Evolutionary conservation across 2,888 invertebrate genomes (phyloP).

Genomic region (Vanessa cardui): DNA sequence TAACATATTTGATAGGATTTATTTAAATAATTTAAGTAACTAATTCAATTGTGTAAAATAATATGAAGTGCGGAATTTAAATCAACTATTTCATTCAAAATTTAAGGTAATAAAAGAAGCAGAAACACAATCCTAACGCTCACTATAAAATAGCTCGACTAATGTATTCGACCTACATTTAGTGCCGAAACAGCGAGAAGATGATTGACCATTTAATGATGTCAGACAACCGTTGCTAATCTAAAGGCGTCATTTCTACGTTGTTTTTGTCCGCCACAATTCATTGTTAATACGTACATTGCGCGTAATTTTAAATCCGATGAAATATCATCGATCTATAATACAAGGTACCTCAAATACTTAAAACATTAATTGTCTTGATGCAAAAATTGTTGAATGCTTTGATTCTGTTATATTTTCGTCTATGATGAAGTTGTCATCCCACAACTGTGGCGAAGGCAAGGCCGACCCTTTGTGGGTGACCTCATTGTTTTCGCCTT

Average conservation of each 20-base stretch:
- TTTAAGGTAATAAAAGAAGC: constrained; percentile 17
- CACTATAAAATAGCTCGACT: constrained; percentile 55
- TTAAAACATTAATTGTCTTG: not conserved
- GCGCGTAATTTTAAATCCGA: not conserved
- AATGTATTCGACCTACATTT: constrained; percentile 71
- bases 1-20: too few species aligned
- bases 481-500: constrained; percentile 78
- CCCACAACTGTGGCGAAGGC: constrained; percentile 67
- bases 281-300: not conserved
- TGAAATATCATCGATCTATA: too few species aligned
- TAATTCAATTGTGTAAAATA: too few species aligned
- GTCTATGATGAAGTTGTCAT: constrained; percentile 53
- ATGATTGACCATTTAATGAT: constrained; percentile 75
- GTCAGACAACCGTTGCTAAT: constrained; percentile 65
- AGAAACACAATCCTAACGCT: constrained; percentile 30
- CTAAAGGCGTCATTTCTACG: constrained; percentile 42
- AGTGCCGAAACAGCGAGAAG: constrained; percentile 61
- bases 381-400: not conserved
- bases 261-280: not conserved
- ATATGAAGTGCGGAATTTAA: too few species aligned
- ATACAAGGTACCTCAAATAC: not conserved
- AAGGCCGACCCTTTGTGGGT: constrained; percentile 76
- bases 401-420: constrained; percentile 30
- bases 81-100: too few species aligned
- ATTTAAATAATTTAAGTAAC: too few species aligned